Evolutionary conservation across 2,888 invertebrate species (phyloP).

Genomic region (Habroteleia sp.): DNA sequence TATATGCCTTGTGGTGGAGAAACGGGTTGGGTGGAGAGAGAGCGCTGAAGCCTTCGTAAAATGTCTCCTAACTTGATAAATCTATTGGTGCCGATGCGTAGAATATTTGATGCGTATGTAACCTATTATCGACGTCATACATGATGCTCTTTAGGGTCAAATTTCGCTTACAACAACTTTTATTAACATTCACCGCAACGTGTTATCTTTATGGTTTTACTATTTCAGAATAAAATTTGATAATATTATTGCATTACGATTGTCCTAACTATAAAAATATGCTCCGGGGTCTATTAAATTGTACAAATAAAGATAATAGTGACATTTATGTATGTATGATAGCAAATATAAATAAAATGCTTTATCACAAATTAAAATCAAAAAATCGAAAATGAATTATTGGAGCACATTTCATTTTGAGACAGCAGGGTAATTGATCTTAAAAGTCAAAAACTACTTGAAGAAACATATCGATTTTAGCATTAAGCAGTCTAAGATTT

Average conservation of each 20-base stretch:
- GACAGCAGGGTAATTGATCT: slow-evolving; percentile 4
- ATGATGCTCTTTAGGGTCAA: slow-evolving; percentile 4
- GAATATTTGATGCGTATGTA: slow-evolving; percentile 53
- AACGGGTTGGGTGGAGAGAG: slow-evolving; percentile 47
- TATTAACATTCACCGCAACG: not conserved
- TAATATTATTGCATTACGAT: not conserved
- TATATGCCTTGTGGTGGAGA: slow-evolving; percentile 56
- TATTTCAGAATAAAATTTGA: not conserved
- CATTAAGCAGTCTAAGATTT: slow-evolving; percentile 36
- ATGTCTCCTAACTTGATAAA: slow-evolving; percentile 74
- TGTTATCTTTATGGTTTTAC: no score
- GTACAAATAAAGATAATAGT: slow-evolving; percentile 12
- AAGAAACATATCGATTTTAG: slow-evolving; percentile 44
- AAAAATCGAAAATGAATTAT: not conserved
- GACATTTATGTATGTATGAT: not conserved
- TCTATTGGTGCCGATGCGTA: slow-evolving; percentile 64
- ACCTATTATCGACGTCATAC: slow-evolving; percentile 37
- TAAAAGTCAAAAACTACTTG: slow-evolving; percentile 9
- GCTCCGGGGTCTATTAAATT: slow-evolving; percentile 4
- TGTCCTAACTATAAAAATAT: not conserved
- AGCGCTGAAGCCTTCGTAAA: slow-evolving; percentile 70
- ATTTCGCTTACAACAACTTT: slow-evolving; percentile 9
- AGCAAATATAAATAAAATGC: not conserved
- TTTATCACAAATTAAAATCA: slow-evolving; percentile 1
- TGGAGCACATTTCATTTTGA: not conserved